Evolutionary conservation across 2,888 invertebrate genomes (phyloP).

Genomic region (Oasisia sp.): DNA sequence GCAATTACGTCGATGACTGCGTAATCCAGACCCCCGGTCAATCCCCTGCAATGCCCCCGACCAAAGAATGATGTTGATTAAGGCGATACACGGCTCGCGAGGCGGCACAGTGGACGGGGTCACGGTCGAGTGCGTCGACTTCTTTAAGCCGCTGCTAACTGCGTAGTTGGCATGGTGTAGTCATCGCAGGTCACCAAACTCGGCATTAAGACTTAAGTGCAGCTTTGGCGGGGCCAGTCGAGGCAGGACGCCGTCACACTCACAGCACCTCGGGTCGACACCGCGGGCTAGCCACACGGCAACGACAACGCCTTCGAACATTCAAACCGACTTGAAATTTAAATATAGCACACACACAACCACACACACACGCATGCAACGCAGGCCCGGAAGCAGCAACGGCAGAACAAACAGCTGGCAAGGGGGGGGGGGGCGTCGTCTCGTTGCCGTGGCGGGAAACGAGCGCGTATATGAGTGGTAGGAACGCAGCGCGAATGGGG

Average conservation of each 20-base stretch:
- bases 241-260: background rate
- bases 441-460: conserved; percentile 12
- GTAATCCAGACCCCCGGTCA: background rate
- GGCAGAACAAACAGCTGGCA: background rate
- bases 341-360: background rate
- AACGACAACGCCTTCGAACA: background rate
- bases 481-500: background rate
- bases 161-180: background rate
- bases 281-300: background rate
- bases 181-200: background rate
- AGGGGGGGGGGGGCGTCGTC: background rate
- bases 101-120: background rate
- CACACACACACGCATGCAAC: too few species aligned
- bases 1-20: background rate
- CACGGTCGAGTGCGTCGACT: background rate
- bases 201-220: background rate
- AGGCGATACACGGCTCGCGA: background rate
- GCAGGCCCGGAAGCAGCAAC: background rate
- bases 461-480: background rate
- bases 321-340: background rate
- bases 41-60: background rate
- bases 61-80: background rate
- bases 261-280: background rate
- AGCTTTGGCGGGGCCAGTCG: background rate
- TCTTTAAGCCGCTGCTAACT: background rate